These are phyloP conservation scores for Apostichopus leukothele DNA, from an alignment of 53 echinoderm and acorn worm species.

Conservation along the genomic window DNA sequence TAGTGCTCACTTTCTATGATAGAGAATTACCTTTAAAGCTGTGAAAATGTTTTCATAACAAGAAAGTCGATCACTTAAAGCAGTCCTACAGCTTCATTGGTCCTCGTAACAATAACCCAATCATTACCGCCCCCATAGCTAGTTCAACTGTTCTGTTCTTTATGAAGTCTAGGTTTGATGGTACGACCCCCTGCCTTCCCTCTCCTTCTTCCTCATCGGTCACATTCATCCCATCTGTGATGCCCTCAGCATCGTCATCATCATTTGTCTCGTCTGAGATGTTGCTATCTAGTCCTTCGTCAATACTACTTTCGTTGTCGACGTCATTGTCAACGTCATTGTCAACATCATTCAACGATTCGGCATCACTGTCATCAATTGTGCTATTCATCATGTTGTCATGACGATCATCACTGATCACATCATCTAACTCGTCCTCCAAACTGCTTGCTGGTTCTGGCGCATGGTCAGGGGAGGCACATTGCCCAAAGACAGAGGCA, in stretches of 20 bases:
- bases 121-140: conserved; percentile 57
- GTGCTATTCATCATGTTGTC: neutral
- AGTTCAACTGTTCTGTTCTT: conserved; percentile 59
- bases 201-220: conserved; percentile 11
- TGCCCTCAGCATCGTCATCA: neutral
- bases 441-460: neutral
- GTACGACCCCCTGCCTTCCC: neutral
- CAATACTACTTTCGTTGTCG: neutral
- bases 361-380: conserved; percentile 2
- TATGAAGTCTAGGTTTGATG: conserved; percentile 6
- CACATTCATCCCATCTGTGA: neutral
- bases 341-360: neutral
- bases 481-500: neutral
- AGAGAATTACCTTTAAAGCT: too few relatives aligned
- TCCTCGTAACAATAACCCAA: conserved; percentile 55
- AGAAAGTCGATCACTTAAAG: too few relatives aligned
- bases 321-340: conserved; percentile 1
- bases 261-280: neutral
- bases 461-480: neutral
- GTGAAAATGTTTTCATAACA: too few relatives aligned
- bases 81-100: conserved; percentile 26
- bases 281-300: conserved; percentile 23
- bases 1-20: too few relatives aligned
- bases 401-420: neutral
- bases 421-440: neutral